phyloP scores from a whole-genome alignment of 2,113 vertebrate species.

The Daboia siamensis region DNA sequence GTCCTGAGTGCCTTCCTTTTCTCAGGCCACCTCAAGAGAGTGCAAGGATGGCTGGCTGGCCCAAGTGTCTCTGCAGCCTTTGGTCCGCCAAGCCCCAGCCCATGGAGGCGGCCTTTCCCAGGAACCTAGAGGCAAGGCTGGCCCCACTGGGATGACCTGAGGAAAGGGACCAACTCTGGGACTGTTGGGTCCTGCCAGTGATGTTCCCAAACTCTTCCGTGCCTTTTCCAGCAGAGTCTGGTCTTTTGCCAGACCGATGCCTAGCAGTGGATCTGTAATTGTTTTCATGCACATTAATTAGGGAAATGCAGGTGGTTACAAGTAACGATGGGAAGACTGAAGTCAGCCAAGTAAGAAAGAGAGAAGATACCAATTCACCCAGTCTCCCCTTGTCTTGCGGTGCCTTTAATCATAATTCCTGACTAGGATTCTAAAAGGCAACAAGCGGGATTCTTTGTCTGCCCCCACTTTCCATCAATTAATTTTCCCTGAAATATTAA shows the following conservation, averaged over 20 bases:
- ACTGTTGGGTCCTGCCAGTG: slow-evolving; percentile 41
- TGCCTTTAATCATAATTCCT: slow-evolving; percentile 90
- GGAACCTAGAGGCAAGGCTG: background rate
- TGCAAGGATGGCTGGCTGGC: background rate
- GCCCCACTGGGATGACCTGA: background rate
- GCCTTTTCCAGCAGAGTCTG: slow-evolving; percentile 62
- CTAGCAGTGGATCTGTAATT: slow-evolving; percentile 80
- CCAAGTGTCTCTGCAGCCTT: background rate
- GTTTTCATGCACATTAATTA: slow-evolving; percentile 88
- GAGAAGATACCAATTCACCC: slow-evolving; percentile 77
- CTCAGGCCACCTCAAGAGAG: background rate
- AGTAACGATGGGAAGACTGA: slow-evolving; percentile 90
- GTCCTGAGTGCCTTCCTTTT: background rate
- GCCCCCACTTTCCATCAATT: slow-evolving; percentile 88
- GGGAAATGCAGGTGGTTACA: slow-evolving; percentile 86
- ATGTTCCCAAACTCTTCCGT: slow-evolving; percentile 72
- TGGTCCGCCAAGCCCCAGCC: too few species aligned
- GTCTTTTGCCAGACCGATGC: slow-evolving; percentile 71
- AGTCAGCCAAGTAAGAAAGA: slow-evolving; percentile 87
- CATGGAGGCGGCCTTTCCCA: background rate
- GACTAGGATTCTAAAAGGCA: slow-evolving; percentile 87
- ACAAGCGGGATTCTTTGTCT: slow-evolving; percentile 80
- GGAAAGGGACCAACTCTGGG: background rate
- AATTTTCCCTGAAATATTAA: slow-evolving; percentile 85
- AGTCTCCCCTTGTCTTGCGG: slow-evolving; percentile 83